Evolutionary conservation across 2,797 vertebrate species (phyloP).

Genomic region (Podarcis siculus): DNA sequence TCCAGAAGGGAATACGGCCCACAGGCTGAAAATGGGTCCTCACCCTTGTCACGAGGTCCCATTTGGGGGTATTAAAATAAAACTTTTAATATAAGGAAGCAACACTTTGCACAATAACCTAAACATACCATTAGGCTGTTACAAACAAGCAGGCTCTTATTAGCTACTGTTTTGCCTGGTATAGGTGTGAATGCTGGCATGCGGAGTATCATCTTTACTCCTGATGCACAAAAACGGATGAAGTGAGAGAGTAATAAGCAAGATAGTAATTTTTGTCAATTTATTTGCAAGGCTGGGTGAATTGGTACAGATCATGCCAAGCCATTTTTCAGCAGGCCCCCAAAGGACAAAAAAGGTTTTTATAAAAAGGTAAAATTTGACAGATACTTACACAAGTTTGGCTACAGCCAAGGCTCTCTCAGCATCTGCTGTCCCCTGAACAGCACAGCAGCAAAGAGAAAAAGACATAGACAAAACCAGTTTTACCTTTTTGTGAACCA

Average conservation of each 20-base stretch:
- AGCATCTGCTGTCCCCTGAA: conserved; percentile 91
- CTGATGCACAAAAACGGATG: too few species aligned
- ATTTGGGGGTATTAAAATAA: too few species aligned
- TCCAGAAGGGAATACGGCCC: too few species aligned
- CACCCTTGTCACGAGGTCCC: too few species aligned
- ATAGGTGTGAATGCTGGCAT: background rate
- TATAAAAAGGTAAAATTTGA: background rate
- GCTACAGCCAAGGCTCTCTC: conserved; percentile 91
- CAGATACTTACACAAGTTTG: conserved; percentile 88
- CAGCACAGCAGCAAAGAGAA: conserved; percentile 38
- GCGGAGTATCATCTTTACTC: background rate
- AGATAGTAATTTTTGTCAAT: background rate
- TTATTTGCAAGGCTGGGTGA: background rate
- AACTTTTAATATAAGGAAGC: background rate
- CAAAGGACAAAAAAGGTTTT: background rate
- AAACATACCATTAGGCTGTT: background rate
- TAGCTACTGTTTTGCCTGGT: background rate
- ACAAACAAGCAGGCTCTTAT: background rate
- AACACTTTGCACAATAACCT: background rate
- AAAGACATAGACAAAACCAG: conserved; percentile 24
- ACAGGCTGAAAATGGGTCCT: too few species aligned
- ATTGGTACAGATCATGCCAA: background rate
- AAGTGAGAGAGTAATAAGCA: background rate
- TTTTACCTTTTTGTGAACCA: too few species aligned
- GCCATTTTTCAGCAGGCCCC: background rate